Conservation (phyloP, 2,113 vertebrate genomes). For the Tapirus terrestris region DNA sequence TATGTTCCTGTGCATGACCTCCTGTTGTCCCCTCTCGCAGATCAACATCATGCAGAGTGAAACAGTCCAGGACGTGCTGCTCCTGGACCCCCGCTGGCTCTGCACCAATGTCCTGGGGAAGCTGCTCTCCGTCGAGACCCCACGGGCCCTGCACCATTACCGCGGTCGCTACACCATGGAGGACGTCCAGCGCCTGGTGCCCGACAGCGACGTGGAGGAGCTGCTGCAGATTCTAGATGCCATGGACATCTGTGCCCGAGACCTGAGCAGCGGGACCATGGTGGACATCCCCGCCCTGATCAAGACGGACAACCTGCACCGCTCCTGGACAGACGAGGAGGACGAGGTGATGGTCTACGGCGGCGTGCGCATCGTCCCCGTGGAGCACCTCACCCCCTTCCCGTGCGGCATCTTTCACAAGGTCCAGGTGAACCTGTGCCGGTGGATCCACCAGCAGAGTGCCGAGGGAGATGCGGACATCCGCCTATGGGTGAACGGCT, state of each 20-base stretch:
- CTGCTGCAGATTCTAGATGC: slow-evolving; percentile 97
- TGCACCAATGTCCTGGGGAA: slow-evolving; percentile 93
- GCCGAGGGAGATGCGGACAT: slow-evolving; percentile 93
- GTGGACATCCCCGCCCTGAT: slow-evolving; percentile 98
- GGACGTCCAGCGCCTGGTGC: slow-evolving; percentile 95
- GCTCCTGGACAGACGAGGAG: slow-evolving; percentile 96
- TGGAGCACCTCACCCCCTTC: slow-evolving; percentile 96
- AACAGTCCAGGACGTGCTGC: slow-evolving; percentile 98
- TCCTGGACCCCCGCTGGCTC: slow-evolving; percentile 98
- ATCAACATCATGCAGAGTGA: slow-evolving; percentile 99
- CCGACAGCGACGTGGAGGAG: slow-evolving; percentile 96
- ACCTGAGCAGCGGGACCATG: slow-evolving; percentile 94
- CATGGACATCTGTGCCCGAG: slow-evolving; percentile 98
- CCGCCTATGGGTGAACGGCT: slow-evolving; percentile 96
- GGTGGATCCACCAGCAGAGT: slow-evolving; percentile 97
- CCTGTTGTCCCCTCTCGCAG: slow-evolving; percentile 82
- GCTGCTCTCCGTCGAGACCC: slow-evolving; percentile 95
- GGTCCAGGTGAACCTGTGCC: slow-evolving; percentile 97
- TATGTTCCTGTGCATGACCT: neutral
- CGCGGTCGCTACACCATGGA: slow-evolving; percentile 97
- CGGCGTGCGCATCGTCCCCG: slow-evolving; percentile 94
- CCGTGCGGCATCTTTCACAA: slow-evolving; percentile 99
- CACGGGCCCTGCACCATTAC: slow-evolving; percentile 98
- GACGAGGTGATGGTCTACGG: slow-evolving; percentile 95
- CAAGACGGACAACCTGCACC: slow-evolving; percentile 95